Evolutionary conservation across 2,113 vertebrate genomes (phyloP), one percentile per base, ranked within the genome.

Genomic region (Gobiocypris rarus): DNA sequence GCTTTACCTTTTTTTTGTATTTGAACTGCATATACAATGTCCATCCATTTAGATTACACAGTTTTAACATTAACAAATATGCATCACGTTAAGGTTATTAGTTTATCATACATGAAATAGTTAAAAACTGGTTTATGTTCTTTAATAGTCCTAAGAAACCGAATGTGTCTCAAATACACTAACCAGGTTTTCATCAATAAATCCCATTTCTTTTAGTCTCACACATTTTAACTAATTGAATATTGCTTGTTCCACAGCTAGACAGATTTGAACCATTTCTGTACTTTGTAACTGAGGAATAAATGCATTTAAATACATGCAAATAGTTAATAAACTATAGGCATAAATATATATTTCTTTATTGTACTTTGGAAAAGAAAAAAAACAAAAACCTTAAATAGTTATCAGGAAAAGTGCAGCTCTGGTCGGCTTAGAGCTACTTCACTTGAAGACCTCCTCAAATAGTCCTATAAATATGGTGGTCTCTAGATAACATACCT

Each of bases 341-440:
- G 26, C 61, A 26, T 61, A 61, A 22, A 56, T 56, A 56, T 59
- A 24, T 24, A 59, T 24, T 3, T 58, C n/a, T 58, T 11, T 59
- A 13, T 48, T 45, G 43, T 50, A 15, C 3, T 48, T 3, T 15
- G 48, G 0, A 50, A 13, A 14, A 14, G 14, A 14, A 13, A 48
- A 4, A 48, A 50, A 3, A 14, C 7, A 5, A 54, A 69, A 41
- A 41, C 4, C 5, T 9, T 69, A 22, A 58, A 76, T 24, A 58
- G 11, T 54, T 54, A 11, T 8, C 28, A 19, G 24, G 8, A 19
- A 58, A 77, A 22, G 61, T 71, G 81, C 85, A 86, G 90, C 84
- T 83, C 86, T 86, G 88, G 87, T 87, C 84, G 88, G 87, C 85
- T 85, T 87, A 26, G 4, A 65, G 77, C 59, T 31, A 77, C 75